Conservation (phyloP, 2,797 vertebrate species). For the Squalus acanthias region DNA sequence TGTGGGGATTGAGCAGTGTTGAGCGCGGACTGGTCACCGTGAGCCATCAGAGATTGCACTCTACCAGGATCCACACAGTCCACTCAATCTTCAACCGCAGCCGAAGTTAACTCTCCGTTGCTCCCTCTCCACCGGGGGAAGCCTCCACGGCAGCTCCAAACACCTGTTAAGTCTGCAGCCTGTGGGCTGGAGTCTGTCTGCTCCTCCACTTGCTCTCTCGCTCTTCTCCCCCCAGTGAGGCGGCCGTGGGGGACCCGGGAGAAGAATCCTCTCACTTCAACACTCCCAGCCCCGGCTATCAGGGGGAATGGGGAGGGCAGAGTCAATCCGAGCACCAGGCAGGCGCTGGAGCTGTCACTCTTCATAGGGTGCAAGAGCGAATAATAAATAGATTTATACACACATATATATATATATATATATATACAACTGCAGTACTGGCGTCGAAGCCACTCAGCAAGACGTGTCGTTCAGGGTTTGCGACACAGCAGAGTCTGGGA, state of each 20-base stretch:
- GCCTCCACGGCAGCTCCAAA: background rate
- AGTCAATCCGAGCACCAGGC: too few relatives aligned
- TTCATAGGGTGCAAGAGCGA: background rate
- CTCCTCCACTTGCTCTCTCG: background rate
- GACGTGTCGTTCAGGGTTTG: background rate
- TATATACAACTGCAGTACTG: background rate
- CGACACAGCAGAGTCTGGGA: background rate
- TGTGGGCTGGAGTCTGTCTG: background rate
- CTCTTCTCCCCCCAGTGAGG: background rate
- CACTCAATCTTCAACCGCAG: background rate
- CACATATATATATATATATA: background rate
- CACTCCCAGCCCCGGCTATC: background rate
- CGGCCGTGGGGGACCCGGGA: too few relatives aligned
- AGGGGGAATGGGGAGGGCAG: background rate
- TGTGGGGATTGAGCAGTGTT: too few relatives aligned
- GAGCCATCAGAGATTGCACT: background rate
- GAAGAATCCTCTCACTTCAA: too few relatives aligned
- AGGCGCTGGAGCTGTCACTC: background rate
- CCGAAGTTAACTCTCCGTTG: background rate
- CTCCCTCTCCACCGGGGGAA: background rate
- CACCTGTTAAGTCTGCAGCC: background rate
- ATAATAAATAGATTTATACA: background rate
- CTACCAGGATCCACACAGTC: background rate
- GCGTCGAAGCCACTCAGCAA: background rate
- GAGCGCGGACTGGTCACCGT: background rate